These are phyloP conservation scores for Microctenopoma stevenorrisi DNA, from an alignment of 2,797 vertebrate species.

Conservation along the genomic window DNA sequence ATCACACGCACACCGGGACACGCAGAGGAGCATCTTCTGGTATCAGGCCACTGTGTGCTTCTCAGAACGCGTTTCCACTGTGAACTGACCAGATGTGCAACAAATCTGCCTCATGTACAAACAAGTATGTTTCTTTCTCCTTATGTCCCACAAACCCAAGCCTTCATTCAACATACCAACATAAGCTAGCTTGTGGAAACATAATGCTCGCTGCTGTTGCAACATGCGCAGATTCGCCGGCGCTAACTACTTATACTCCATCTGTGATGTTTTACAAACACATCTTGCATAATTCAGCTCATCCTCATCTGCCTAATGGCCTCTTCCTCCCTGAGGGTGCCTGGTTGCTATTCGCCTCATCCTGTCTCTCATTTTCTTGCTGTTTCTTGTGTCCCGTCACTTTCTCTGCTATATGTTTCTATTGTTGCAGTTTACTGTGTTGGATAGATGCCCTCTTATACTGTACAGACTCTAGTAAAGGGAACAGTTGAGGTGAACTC, in stretches of 20 bases:
- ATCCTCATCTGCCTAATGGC: conserved; percentile 68
- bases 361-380: conserved; percentile 37
- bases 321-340: conserved; percentile 52
- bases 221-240: conserved; percentile 42
- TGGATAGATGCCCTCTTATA: conserved; percentile 27
- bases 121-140: conserved; percentile 19
- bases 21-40: conserved; percentile 3
- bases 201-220: conserved; percentile 23
- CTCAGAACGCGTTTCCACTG: conserved; percentile 3
- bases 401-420: conserved; percentile 2
- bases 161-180: conserved; percentile 18
- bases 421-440: conserved; percentile 6
- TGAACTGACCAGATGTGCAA: conserved; percentile 28
- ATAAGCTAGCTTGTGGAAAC: conserved; percentile 36
- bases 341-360: conserved; percentile 52
- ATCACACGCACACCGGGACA: not conserved
- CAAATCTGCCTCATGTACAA: conserved; percentile 20
- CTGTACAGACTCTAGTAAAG: not conserved
- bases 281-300: conserved; percentile 71
- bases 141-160: conserved; percentile 5
- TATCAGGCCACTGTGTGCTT: not conserved
- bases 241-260: conserved; percentile 57
- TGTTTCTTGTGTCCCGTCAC: conserved; percentile 29
- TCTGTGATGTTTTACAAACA: conserved; percentile 76
- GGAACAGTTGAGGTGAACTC: not conserved